Evolutionary conservation across 2,113 vertebrate species (phyloP).

Genomic region (Antidorcas marsupialis): DNA sequence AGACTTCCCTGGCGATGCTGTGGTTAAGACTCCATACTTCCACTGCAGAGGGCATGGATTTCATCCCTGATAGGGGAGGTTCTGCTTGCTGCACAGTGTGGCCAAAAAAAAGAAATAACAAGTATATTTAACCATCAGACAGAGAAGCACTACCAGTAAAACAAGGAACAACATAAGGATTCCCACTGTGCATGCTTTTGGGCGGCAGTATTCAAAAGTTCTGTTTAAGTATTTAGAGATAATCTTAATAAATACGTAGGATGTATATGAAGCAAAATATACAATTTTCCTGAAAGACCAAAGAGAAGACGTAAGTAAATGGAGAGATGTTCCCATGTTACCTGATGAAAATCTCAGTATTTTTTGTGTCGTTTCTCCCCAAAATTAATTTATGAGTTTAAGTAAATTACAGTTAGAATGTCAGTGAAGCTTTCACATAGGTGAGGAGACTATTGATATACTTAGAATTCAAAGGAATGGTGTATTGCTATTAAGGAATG

Average conservation of each 20-base stretch:
- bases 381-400: neutral
- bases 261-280: neutral
- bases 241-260: neutral
- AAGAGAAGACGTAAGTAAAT: neutral
- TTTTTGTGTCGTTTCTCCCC: neutral
- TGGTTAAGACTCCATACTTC: neutral
- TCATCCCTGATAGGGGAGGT: neutral
- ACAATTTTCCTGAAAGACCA: neutral
- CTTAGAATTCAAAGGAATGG: neutral
- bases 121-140: neutral
- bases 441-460: neutral
- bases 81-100: neutral
- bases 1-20: neutral
- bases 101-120: neutral
- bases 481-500: neutral
- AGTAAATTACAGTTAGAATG: neutral
- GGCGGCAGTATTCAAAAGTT: neutral
- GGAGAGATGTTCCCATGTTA: neutral
- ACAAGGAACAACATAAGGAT: neutral
- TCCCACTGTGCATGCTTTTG: neutral
- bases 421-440: neutral
- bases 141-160: neutral
- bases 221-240: neutral
- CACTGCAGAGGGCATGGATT: neutral
- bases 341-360: neutral